These are phyloP conservation scores for Aelia acuminata DNA, from an alignment of 2,888 invertebrate genomes.

Conservation along the genomic window DNA sequence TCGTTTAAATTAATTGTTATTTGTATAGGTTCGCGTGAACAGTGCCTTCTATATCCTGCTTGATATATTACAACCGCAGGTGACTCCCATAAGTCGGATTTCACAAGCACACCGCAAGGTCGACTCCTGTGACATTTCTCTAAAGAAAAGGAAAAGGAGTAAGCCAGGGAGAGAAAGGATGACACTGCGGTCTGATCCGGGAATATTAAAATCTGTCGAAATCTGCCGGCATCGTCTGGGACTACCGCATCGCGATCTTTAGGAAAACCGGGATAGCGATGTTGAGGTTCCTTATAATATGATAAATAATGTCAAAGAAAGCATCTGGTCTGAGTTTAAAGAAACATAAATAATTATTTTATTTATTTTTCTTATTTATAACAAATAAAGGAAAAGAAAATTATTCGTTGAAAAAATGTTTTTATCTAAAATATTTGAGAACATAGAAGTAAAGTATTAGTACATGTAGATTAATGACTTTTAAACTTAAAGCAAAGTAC, in stretches of 20 bases:
- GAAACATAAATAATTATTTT: background rate
- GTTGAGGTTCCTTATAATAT: background rate
- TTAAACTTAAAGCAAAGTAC: too few relatives aligned
- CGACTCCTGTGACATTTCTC: conserved; percentile 2
- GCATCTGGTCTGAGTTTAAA: background rate
- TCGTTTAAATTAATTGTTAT: too few relatives aligned
- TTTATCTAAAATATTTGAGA: too few relatives aligned
- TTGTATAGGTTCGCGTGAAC: background rate
- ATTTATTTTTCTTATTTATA: background rate
- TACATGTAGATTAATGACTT: too few relatives aligned
- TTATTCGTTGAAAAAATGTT: too few relatives aligned
- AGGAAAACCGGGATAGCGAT: background rate
- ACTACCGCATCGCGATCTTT: background rate
- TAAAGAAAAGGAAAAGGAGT: background rate
- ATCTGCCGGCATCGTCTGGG: background rate
- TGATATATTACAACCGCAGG: background rate
- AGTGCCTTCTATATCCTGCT: background rate
- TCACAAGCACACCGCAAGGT: background rate
- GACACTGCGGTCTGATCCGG: background rate
- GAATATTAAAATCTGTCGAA: conserved; percentile 8
- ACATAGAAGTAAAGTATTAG: too few relatives aligned
- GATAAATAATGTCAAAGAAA: background rate
- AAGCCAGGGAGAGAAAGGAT: background rate
- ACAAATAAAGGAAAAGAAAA: too few relatives aligned
- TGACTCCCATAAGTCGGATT: background rate